Base-by-base conservation (phyloP, 2,797 vertebrate genomes). In the Acestrorhynchus altus region DNA sequence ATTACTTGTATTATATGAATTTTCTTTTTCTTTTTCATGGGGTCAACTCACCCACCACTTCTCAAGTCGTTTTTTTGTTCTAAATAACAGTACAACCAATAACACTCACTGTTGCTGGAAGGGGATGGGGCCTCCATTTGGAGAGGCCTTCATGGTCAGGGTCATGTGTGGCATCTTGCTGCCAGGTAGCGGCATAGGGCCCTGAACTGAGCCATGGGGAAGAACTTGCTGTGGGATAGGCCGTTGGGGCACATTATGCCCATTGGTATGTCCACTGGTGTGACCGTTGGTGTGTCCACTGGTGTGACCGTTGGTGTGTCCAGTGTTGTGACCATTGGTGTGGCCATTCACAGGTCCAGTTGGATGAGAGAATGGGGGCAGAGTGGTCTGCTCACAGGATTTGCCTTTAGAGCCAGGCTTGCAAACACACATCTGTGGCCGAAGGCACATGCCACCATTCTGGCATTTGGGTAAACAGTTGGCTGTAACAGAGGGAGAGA, bases 371-470 rank as follows among this genome's bases (percentile, higher is more conserved):
- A 87, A 85, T 31, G 85, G 66, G 65, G 88, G 92, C 76, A 84
- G n/a, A 1, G 85, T 85, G 79, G 88, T 92, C 66, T 94, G 94
- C 86, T 98, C 96, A 66, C 98, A 99, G 72, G 94, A 89, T 87
- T 90, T 95, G 46, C 98, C 98, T 87, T 94, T 95, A 42, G 96
- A 98, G 70, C 96, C 97, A 10, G 95, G 94, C 80, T 98, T 98
- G 84, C 98, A 99, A 85, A 98, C 94, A 77, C 98, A 99, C 72
- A 96, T 92, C 82, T 98, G 98, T 70, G 97, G 97, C 88, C 94
- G 91, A 26, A 99, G 95, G 88, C 98, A 99, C 95, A 97, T 96
- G 82, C 97, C 98, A 90, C 96, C 97, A 4, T 99, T 99, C 86
- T 97, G 96, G 93, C 98, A 99, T 0, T 95, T 95, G 1, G 98